Evolutionary conservation across 2,888 invertebrate species (phyloP).

Genomic region (Volucella inflata): DNA sequence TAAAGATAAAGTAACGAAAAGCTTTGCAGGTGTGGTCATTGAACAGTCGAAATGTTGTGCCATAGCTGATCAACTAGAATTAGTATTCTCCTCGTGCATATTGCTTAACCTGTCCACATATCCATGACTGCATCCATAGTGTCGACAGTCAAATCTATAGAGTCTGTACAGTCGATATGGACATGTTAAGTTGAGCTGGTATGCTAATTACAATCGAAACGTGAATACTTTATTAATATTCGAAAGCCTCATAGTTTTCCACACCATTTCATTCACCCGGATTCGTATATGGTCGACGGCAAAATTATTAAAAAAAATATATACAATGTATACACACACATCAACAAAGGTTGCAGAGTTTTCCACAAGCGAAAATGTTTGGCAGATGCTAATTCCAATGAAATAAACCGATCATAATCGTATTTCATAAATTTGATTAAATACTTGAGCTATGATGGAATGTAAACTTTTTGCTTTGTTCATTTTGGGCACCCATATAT

Average conservation of each 20-base stretch:
- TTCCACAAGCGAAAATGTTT: conserved; percentile 11
- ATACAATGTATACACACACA: too few relatives aligned
- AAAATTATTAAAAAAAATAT: too few relatives aligned
- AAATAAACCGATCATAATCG: conserved; percentile 21
- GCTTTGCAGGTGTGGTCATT: conserved; percentile 35
- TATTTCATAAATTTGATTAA: conserved; percentile 8
- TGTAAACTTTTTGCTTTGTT: conserved; percentile 18
- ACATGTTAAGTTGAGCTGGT: conserved; percentile 34
- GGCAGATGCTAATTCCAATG: conserved; percentile 18
- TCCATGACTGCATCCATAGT: conserved; percentile 26
- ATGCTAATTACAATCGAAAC: conserved; percentile 60
- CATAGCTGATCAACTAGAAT: conserved; percentile 33
- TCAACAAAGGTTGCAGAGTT: neutral
- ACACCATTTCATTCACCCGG: neutral
- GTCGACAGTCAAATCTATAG: neutral
- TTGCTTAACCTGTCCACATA: conserved; percentile 47
- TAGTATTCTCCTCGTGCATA: conserved; percentile 48
- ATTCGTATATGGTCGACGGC: neutral
- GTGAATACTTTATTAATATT: conserved; percentile 44
- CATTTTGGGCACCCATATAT: neutral
- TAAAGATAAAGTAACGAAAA: neutral
- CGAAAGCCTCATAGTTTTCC: conserved; percentile 26
- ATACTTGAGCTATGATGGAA: conserved; percentile 5
- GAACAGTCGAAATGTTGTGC: conserved; percentile 29
- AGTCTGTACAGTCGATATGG: conserved; percentile 1